A percentile compares a stretch with the other conserved stretches of the same genome.
Conservation (phyloP, 2,113 vertebrate species). For the Salvelinus namaycush region DNA sequence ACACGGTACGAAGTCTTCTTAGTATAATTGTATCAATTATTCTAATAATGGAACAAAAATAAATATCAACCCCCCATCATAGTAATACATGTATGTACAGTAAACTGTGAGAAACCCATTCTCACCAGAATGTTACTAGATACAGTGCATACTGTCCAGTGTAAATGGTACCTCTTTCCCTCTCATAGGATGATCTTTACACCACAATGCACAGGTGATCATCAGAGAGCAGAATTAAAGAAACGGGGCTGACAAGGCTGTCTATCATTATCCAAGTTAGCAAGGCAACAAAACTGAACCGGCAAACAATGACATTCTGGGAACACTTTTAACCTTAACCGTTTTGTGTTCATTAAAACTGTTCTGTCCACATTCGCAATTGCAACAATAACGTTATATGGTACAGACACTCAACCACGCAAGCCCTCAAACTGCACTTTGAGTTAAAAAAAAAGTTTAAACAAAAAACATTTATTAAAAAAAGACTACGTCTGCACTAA, state of each 20-base stretch:
- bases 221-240: constrained; percentile 50
- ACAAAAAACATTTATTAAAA: too few relatives aligned
- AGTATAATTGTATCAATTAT: too few relatives aligned
- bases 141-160: constrained; percentile 12
- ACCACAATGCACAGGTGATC: constrained; percentile 51
- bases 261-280: constrained; percentile 59
- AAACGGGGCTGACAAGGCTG: constrained; percentile 29
- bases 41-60: background rate
- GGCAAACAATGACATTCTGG: constrained; percentile 46
- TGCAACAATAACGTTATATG: too few relatives aligned
- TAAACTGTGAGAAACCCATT: background rate
- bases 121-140: background rate
- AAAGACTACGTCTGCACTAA: too few relatives aligned
- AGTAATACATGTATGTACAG: background rate
- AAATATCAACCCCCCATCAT: background rate
- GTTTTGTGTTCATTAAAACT: too few relatives aligned
- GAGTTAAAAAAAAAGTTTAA: too few relatives aligned
- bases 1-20: too few relatives aligned
- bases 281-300: constrained; percentile 46
- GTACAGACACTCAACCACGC: too few relatives aligned
- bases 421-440: too few relatives aligned
- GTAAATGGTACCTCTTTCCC: constrained; percentile 38
- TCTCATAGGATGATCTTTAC: constrained; percentile 37
- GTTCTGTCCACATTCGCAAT: too few relatives aligned
- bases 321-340: background rate